Base-by-base conservation (phyloP, 1,140 invertebrate genomes). In the Spodoptera frugiperda region DNA sequence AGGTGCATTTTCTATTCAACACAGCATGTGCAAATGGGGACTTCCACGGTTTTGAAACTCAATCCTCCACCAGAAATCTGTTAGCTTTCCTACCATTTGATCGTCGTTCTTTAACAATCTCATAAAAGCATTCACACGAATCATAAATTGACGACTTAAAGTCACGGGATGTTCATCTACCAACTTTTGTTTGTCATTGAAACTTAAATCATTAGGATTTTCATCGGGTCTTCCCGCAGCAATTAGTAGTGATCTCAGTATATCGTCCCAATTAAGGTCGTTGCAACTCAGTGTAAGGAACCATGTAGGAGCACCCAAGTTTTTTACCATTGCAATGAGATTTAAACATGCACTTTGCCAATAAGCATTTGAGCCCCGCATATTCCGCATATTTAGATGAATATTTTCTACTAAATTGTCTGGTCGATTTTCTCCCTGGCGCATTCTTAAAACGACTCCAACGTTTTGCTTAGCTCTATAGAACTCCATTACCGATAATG, bases 241-340 rank as follows among this genome's bases (percentile, higher is more conserved):
- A 59, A 92, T 82, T 9, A 84, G 19, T 10, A 65, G 73, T 30
- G 78, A 87, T 78, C 85, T 92, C 57, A 72, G 76, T 71, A 82
- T 82, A 79, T 90, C 86, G 17, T 76, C 30, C 87, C 84, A 89
- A 53, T 87, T 33, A 9, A 91, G 70, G 83, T 92, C 89, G 82
- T 92, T 91, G 15, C 78, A 89, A 59, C 86, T 89, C 2, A 89
- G 91, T 44, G 87, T 91, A 25, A 91, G 46, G 74, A 91, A 92
- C 19, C 82, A 90, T 17, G 84, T 86, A 10, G 83, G 84, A 76
- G 84, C 48, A 53, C 82, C 80, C 68, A 82, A 55, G 79, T 76
- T 72, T 84, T 81, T 67, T 39, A 86, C 82, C 82, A 81, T 82
- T 73, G 82, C 82, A 78, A 87, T 49, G 33, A 88, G 67, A 12